Evolutionary conservation across 2,797 vertebrate species (phyloP).

Genomic region (Lateolabrax maculatus): DNA sequence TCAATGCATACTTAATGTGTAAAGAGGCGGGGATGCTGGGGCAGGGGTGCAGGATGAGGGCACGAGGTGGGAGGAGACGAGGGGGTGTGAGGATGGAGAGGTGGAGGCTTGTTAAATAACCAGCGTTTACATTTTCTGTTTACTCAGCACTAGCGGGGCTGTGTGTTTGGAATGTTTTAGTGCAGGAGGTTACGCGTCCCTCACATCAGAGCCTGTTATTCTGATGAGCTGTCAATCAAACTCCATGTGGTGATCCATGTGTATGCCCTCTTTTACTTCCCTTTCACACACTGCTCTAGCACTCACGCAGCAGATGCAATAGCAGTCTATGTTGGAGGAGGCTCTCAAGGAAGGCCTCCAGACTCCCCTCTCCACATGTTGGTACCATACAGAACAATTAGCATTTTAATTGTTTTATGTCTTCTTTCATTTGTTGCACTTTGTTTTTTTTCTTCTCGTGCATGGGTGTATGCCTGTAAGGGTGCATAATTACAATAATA

Average conservation of each 20-base stretch:
- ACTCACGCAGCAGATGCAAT: slow-evolving; percentile 57
- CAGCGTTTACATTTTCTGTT: slow-evolving; percentile 79
- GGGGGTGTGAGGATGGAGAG: slow-evolving; percentile 52
- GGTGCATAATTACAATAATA: slow-evolving; percentile 65
- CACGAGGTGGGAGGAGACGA: slow-evolving; percentile 64
- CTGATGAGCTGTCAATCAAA: slow-evolving; percentile 78
- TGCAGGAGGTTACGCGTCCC: slow-evolving; percentile 55
- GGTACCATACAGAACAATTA: slow-evolving; percentile 75
- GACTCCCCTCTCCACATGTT: slow-evolving; percentile 62
- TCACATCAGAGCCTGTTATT: slow-evolving; percentile 75
- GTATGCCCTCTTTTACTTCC: slow-evolving; percentile 36
- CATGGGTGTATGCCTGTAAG: slow-evolving; percentile 67
- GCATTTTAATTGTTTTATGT: slow-evolving; percentile 83
- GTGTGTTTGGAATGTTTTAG: slow-evolving; percentile 69
- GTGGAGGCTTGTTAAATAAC: slow-evolving; percentile 80
- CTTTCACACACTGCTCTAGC: too few species aligned
- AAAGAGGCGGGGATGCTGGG: slow-evolving; percentile 79
- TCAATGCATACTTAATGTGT: slow-evolving; percentile 88
- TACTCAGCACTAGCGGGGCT: slow-evolving; percentile 76
- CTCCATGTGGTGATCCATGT: slow-evolving; percentile 41
- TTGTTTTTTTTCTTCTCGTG: slow-evolving; percentile 64
- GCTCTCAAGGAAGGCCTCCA: slow-evolving; percentile 64
- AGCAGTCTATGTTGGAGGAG: slow-evolving; percentile 54
- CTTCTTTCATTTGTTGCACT: slow-evolving; percentile 71
- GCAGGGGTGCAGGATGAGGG: slow-evolving; percentile 76